Base-by-base conservation (phyloP, 2,888 invertebrate species). In the Cartodere bifasciata region DNA sequence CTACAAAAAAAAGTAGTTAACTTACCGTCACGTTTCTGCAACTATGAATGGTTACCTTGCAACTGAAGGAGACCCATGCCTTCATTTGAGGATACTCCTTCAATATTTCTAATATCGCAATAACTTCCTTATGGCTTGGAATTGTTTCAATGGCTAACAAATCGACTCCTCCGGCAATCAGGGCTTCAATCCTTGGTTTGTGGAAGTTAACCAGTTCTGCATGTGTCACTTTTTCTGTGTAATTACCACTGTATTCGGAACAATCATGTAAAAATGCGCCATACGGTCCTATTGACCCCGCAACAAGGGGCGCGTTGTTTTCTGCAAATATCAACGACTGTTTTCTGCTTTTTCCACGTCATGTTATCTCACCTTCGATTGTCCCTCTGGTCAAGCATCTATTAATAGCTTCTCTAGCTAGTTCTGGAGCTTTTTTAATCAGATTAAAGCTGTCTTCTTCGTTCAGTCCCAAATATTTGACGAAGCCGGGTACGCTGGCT, bases 261-360 rank as follows among this genome's bases (percentile, higher is more conserved):
- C 82, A 81, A 55, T 92, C 86, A 50, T 80, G 78, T 23, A 86
- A 64, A 51, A 73, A 77, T 1, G 90, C 90, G 1, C 88, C 91
- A 55, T 84, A 91, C 0, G 91, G 86, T 1, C 91, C 91, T 41
- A 90, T 75, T 1, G 90, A 85, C 0, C 86, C 91, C 21, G 84
- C 84, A 16, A 91, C 67, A 44, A 76, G 53, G 5, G 80, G 73
- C 36, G 52, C 47, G 13, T 38, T 39, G 13, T 23, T 9, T 16
- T n/a, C 3, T n/a, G n/a, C n/a, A n/a, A n/a, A n/a, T n/a, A n/a
- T n/a, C n/a, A n/a, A n/a, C n/a, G n/a, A n/a, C n/a, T n/a, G n/a
- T n/a, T n/a, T n/a, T n/a, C n/a, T n/a, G n/a, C n/a, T n/a, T n/a
- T n/a, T n/a, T n/a, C n/a, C n/a, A n/a, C n/a, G n/a, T n/a, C n/a